Conservation (phyloP, 2,113 vertebrate genomes). For the Sminthopsis crassicaudata region DNA sequence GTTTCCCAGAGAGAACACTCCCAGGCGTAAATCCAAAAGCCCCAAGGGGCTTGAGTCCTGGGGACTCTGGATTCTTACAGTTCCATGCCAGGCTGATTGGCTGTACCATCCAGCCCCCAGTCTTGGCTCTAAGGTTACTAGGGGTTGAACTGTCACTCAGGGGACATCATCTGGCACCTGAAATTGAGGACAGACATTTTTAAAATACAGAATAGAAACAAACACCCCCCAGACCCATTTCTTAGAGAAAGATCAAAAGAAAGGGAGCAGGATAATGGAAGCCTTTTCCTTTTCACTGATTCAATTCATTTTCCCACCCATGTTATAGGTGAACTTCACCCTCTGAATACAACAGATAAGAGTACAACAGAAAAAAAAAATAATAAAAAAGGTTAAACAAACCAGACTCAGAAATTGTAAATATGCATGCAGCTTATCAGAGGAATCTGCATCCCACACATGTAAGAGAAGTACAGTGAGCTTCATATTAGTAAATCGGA, state of each 20-base stretch:
- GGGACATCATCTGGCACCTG: background rate
- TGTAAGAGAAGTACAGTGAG: background rate
- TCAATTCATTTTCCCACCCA: background rate
- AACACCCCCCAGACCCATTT: background rate
- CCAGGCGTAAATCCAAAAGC: background rate
- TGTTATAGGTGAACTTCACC: background rate
- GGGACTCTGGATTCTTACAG: background rate
- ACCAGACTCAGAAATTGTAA: background rate
- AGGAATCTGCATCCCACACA: background rate
- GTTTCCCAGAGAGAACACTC: background rate
- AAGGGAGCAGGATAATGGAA: background rate
- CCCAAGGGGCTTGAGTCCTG: background rate
- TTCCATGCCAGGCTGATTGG: background rate
- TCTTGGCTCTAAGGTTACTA: background rate
- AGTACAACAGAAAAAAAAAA: background rate
- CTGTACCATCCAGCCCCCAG: background rate
- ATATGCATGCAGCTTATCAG: background rate
- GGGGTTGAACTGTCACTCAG: background rate
- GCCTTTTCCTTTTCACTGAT: background rate
- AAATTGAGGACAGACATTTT: background rate
- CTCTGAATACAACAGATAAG: background rate
- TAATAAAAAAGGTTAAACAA: background rate
- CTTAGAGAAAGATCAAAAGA: background rate
- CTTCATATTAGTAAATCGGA: background rate
- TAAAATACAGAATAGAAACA: background rate